Conservation (phyloP, 2,797 vertebrate species). For the Enteromius fasciolatus region DNA sequence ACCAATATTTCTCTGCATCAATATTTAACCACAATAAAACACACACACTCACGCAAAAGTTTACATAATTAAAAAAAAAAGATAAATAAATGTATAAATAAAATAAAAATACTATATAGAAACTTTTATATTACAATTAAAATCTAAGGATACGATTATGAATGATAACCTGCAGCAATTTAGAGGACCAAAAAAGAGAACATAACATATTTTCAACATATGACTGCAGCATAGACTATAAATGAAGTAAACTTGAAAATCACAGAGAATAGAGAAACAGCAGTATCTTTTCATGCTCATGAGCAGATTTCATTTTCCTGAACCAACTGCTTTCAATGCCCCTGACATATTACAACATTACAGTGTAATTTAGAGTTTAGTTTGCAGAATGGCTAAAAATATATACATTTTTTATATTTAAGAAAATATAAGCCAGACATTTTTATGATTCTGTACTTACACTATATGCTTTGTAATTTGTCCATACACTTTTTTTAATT, state of each 20-base stretch:
- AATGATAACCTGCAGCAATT: neutral
- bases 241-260: neutral
- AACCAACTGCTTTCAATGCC: slow-evolving; percentile 13
- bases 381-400: neutral
- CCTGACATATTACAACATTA: neutral
- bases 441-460: neutral
- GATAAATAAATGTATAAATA: neutral
- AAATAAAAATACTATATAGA: neutral
- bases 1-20: neutral
- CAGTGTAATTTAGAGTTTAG: neutral
- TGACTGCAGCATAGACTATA: slow-evolving; percentile 7
- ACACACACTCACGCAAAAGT: neutral
- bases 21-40: neutral
- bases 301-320: slow-evolving; percentile 13
- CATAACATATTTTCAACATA: neutral
- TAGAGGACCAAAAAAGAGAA: neutral
- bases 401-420: neutral
- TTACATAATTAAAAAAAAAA: neutral
- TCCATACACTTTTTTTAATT: neutral
- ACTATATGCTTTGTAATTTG: neutral
- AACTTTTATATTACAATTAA: neutral
- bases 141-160: neutral
- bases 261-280: neutral
- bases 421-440: neutral
- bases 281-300: neutral